Base-by-base conservation (phyloP, 2,113 vertebrate genomes). In the Zeus faber region DNA sequence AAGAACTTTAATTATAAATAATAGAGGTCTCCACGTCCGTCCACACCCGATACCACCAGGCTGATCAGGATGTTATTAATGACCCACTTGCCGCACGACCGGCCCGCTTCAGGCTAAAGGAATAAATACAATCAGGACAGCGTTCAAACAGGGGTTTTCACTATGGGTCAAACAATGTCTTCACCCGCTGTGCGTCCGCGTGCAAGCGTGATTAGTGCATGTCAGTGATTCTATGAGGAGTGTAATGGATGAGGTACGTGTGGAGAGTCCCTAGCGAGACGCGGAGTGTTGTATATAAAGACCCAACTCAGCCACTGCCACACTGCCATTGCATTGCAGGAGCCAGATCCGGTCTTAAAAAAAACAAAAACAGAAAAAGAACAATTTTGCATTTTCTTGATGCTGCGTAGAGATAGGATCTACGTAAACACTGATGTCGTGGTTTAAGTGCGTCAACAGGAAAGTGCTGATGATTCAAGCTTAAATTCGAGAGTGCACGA, bases 181-280 rank as follows among this genome's bases (percentile, higher is more conserved):
- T 60, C 49, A 8, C 56, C 54, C 24, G 22, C 45, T 35, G 22
- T 46, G 24, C 41, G 33, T 46, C 55, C 6, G 56, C 21, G 31
- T 60, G 62, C 49, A 63, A 69, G 56, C 65, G 61, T 67, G 72
- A 80, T 74, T 65, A 73, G 45, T 74, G 62, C 62, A 45, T 79
- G 83, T 83, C 82, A 81, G 4, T 51, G 65, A 63, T 56, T 58
- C 50, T 41, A n/a, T 62, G 58, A 50, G 52, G 62, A 77, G 63
- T 77, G 65, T 85, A 83, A 83, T 86, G 82, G 84, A 88, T 81
- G 85, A 82, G 87, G 61, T 54, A 33, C 22, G 52, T 56, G 31
- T 55, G 35, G 48, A 47, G 48, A n/a, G 80, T 83, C 81, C 83
- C 84, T 54, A 54, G 80, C 82, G 83, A 82, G 72, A 44, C 50